Conservation (phyloP, 2,797 vertebrate genomes). For the Taeniopygia guttata region DNA sequence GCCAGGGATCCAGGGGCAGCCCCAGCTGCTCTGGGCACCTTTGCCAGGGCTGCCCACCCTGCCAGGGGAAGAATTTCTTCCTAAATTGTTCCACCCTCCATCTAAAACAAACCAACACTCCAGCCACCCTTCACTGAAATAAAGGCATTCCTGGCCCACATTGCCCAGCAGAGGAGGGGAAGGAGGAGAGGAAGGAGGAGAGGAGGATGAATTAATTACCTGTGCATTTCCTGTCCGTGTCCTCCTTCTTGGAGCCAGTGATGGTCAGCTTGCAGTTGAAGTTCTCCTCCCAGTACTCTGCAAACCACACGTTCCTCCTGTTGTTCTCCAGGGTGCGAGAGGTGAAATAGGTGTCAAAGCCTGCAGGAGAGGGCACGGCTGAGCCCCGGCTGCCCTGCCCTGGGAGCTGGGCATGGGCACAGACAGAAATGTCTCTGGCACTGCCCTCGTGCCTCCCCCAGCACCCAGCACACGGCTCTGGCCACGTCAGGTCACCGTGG, state of each 20-base stretch:
- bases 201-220: conserved; percentile 74
- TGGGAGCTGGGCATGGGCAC: neutral
- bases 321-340: conserved; percentile 92
- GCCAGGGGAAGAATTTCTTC: rapidly evolving
- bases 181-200: neutral
- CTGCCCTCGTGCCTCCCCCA: rapidly evolving
- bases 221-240: conserved; percentile 91
- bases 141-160: neutral
- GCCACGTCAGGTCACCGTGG: rapidly evolving
- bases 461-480: rapidly evolving
- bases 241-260: conserved; percentile 89
- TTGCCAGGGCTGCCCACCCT: neutral
- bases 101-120: neutral
- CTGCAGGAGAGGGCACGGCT: conserved; percentile 65
- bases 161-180: too few relatives aligned
- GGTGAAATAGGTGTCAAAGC: conserved; percentile 91
- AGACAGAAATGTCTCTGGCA: too few relatives aligned
- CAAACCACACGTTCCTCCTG: conserved; percentile 94
- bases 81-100: neutral
- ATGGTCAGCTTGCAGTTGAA: conserved; percentile 92
- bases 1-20: neutral
- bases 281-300: conserved; percentile 95
- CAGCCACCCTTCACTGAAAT: neutral
- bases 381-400: neutral
- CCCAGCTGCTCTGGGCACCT: neutral